A percentile compares a stretch with the other conserved stretches of the same genome.
Evolutionary conservation across 1,140 invertebrate species (phyloP).

Genomic region (Ladona fulva): DNA sequence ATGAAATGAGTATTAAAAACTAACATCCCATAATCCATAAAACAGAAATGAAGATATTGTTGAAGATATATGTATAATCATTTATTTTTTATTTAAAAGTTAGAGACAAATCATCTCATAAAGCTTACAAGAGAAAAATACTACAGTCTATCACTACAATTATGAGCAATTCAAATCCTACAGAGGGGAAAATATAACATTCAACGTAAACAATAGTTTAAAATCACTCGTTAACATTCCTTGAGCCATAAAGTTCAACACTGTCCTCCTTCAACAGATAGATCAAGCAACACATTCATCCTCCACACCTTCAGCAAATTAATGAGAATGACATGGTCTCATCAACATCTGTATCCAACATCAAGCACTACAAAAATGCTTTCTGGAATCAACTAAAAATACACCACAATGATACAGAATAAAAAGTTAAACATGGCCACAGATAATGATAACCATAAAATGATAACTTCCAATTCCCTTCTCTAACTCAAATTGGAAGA

Average conservation of each 20-base stretch:
- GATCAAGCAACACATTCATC: background rate
- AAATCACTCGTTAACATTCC: background rate
- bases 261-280: background rate
- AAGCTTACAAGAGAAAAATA: background rate
- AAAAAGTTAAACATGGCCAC: background rate
- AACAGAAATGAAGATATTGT: too few species aligned
- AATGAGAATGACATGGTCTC: background rate
- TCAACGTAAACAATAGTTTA: background rate
- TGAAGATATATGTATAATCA: background rate
- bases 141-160: background rate
- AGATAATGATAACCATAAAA: background rate
- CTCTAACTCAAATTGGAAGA: background rate
- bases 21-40: too few species aligned
- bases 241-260: slow-evolving; percentile 1
- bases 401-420: background rate
- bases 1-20: too few species aligned
- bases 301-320: background rate
- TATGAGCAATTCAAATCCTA: slow-evolving; percentile 7
- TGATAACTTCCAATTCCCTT: background rate
- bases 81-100: background rate
- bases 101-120: background rate
- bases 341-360: background rate
- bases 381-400: background rate
- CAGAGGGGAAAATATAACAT: background rate
- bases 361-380: background rate